Base-by-base conservation (phyloP, 1,140 invertebrate genomes). In the Venturia canescens region DNA sequence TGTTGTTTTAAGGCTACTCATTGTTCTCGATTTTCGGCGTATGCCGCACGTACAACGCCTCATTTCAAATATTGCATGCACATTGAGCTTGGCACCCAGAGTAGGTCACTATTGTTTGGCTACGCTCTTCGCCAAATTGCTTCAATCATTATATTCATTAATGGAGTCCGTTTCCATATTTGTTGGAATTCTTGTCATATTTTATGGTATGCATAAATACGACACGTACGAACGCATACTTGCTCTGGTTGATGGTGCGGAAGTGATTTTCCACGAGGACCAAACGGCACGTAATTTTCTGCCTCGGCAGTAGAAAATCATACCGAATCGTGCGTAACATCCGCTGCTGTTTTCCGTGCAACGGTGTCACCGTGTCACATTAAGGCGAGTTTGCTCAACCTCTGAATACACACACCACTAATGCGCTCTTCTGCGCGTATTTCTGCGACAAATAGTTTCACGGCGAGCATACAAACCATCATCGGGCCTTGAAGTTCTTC, bases 81-180 rank as follows among this genome's bases (percentile, higher is more conserved):
- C n/a, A 38, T 26, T 48, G 1, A 21, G 6, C 31, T 26, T 34
- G 5, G 13, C 34, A n/a, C n/a, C n/a, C n/a, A 48, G 38, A 71
- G 69, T 71, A 71, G 69, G 69, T 71, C 69, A 23, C 21, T 7
- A 48, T 48, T 48, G 48, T 71, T 71, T 48, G 69, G 38, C 31
- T 48, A n/a, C 34, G 18, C 34, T 48, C 34, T 38, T 71, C 48
- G 69, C 69, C 69, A 71, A 71, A 71, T 71, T 48, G 34, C 34
- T 71, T 71, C 48, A 71, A 71, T 48, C 34, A 71, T 71, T 71
- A 71, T 71, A 23, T 26, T 71, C 60, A 26, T 23, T 1, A 63
- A 26, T 63, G 60, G 21, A 23, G 3, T 63, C 60, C 27, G 3
- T 3, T 26, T 23, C 60, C 15, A 15, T 26, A 5, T 63, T 23